Conservation (phyloP, 2,888 invertebrate genomes). For the Nebria brevicollis region DNA sequence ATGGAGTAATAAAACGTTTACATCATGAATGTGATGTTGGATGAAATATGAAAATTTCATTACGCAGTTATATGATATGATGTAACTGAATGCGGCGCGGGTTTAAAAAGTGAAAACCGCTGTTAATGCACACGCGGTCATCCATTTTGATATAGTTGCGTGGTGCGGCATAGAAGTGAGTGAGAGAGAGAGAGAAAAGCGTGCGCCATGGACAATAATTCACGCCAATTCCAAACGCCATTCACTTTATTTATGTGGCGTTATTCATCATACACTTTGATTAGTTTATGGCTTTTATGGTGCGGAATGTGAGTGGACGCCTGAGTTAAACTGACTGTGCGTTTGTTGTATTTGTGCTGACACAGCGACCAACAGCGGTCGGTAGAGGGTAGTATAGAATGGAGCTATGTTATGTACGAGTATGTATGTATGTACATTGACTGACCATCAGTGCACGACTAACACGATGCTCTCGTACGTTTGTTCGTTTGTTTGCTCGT, state of each 20-base stretch:
- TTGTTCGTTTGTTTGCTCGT: not conserved
- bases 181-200: conserved; percentile 29
- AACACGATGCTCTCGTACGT: not conserved
- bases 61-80: conserved; percentile 6
- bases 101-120: conserved; percentile 43
- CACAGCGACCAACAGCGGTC: conserved; percentile 2
- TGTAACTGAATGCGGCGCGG: conserved; percentile 4
- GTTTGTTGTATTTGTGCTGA: conserved; percentile 15
- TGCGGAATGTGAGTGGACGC: conserved; percentile 60
- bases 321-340: conserved; percentile 51
- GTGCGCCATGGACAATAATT: conserved; percentile 64
- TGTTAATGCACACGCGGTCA: conserved; percentile 52
- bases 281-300: conserved; percentile 66
- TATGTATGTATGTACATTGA: conserved; percentile 8
- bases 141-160: conserved; percentile 64
- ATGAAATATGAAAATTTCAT: not conserved
- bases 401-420: not conserved
- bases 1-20: not conserved
- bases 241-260: conserved; percentile 65
- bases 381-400: not conserved
- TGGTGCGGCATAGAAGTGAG: conserved; percentile 36
- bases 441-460: not conserved
- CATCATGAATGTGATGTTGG: not conserved
- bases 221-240: conserved; percentile 65
- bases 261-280: conserved; percentile 66